These are phyloP conservation scores for Mimas tiliae DNA, from an alignment of 2,888 invertebrate species.

Conservation along the genomic window DNA sequence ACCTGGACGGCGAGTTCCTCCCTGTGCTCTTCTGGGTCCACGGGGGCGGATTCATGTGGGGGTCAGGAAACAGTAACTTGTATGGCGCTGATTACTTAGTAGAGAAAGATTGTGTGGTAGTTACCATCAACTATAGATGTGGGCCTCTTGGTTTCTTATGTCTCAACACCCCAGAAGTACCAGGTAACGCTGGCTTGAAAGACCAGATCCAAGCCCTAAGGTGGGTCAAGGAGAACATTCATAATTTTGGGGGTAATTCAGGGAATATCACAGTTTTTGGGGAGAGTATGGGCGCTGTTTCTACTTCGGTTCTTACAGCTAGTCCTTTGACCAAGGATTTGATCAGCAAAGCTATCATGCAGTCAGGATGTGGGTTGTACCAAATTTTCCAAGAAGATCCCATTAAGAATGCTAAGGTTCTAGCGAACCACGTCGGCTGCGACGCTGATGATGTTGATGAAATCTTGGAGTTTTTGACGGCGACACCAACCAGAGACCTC, in stretches of 20 bases:
- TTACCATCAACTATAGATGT: constrained; percentile 83
- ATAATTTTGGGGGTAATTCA: constrained; percentile 73
- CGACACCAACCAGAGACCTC: constrained; percentile 67
- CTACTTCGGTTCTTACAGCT: constrained; percentile 62
- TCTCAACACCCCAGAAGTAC: constrained; percentile 73
- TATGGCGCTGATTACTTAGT: constrained; percentile 82
- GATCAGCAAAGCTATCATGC: constrained; percentile 69
- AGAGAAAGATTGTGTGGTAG: constrained; percentile 84
- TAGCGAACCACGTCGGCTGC: constrained; percentile 64
- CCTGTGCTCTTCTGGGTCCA: constrained; percentile 86
- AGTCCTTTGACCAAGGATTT: constrained; percentile 67
- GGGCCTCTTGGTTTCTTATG: constrained; percentile 74
- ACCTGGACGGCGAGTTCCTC: constrained; percentile 73
- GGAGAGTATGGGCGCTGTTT: constrained; percentile 66
- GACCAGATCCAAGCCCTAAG: constrained; percentile 70
- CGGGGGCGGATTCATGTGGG: constrained; percentile 81
- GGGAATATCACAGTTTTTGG: constrained; percentile 75
- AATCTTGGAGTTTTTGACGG: constrained; percentile 64
- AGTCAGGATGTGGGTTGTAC: constrained; percentile 65
- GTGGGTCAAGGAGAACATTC: constrained; percentile 75
- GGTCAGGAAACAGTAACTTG: constrained; percentile 77
- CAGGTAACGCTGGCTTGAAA: constrained; percentile 77
- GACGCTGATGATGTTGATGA: constrained; percentile 65
- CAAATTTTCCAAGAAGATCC: constrained; percentile 61
- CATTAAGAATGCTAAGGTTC: constrained; percentile 58